Conservation (phyloP, 2,113 vertebrate species). For the Hirundichthys speculiger region DNA sequence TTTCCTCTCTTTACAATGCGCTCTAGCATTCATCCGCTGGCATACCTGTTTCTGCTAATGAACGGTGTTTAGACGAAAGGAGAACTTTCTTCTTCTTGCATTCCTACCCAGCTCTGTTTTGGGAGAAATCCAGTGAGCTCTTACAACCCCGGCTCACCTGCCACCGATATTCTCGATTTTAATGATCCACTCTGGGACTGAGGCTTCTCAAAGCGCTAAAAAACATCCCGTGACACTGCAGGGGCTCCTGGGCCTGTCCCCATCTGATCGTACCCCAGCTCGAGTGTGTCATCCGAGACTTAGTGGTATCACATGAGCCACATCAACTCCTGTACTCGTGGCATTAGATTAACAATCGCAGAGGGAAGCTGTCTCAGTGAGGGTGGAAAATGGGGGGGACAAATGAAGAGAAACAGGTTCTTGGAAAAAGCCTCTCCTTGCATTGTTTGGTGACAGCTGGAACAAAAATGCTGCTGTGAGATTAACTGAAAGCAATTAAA, state of each 20-base stretch:
- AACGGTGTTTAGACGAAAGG: conserved; percentile 64
- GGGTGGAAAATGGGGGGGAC: not conserved
- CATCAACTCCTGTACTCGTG: conserved; percentile 44
- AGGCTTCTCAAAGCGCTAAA: conserved; percentile 53
- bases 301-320: conserved; percentile 50
- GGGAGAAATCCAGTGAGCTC: conserved; percentile 51
- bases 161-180: conserved; percentile 62
- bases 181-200: conserved; percentile 74
- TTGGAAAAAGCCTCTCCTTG: conserved; percentile 1
- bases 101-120: conserved; percentile 54
- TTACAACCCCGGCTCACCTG: conserved; percentile 56
- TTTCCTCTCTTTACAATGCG: conserved; percentile 1
- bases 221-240: conserved; percentile 52
- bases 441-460: conserved; percentile 15
- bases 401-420: conserved; percentile 3
- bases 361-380: conserved; percentile 22
- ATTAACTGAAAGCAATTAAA: conserved; percentile 15
- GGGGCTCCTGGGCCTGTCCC: conserved; percentile 59
- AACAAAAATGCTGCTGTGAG: conserved; percentile 10
- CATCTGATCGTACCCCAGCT: conserved; percentile 56
- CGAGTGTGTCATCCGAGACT: conserved; percentile 51
- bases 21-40: conserved; percentile 5
- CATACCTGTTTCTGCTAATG: conserved; percentile 61
- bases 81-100: conserved; percentile 46
- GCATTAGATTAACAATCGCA: conserved; percentile 52